phyloP scores from a whole-genome alignment of 2,797 vertebrate genomes.

The Fundulus diaphanus region DNA sequence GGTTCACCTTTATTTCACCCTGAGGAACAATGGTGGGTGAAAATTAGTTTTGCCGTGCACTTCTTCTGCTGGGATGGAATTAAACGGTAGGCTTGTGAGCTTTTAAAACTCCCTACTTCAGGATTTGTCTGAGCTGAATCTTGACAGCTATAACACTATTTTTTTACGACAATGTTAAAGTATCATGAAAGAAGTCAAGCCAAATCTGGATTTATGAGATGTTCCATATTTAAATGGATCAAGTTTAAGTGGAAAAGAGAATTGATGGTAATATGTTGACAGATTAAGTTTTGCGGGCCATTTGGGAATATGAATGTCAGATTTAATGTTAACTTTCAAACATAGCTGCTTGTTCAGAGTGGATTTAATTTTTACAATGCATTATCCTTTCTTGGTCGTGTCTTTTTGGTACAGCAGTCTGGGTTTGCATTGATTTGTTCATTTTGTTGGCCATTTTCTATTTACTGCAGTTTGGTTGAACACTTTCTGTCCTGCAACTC shows the following conservation, averaged over 20 bases:
- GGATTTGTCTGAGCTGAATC: conserved; percentile 10
- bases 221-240: conserved; percentile 3
- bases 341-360: conserved; percentile 1
- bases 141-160: conserved; percentile 2
- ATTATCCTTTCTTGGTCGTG: conserved; percentile 1
- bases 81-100: conserved; percentile 14
- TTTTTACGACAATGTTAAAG: conserved; percentile 20
- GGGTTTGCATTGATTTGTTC: conserved; percentile 20
- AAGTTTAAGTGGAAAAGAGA: background rate
- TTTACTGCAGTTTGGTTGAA: background rate
- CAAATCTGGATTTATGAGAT: conserved; percentile 8
- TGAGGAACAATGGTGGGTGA: background rate
- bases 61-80: conserved; percentile 19
- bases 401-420: background rate
- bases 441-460: background rate
- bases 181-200: conserved; percentile 2
- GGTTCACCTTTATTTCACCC: conserved; percentile 33
- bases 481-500: background rate
- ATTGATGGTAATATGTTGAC: background rate
- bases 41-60: conserved; percentile 32
- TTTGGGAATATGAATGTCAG: background rate
- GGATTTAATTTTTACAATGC: conserved; percentile 15
- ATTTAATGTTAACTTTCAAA: conserved; percentile 16
- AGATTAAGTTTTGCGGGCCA: background rate
- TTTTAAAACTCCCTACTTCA: conserved; percentile 30